Evolutionary conservation across 2,888 invertebrate species (phyloP).

Genomic region (Stenotaenia linearis): DNA sequence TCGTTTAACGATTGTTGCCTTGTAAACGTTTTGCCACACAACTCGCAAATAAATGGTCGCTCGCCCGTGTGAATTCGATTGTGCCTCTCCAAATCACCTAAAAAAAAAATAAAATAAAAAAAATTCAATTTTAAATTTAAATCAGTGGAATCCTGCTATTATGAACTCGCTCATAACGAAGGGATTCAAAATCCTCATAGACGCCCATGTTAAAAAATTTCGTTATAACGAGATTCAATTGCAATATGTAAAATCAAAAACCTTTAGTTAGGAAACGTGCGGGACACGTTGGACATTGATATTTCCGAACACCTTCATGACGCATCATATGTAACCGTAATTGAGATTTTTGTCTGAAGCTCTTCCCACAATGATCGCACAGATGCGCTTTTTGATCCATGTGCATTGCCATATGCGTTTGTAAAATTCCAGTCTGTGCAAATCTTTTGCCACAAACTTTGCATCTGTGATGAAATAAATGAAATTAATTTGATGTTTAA

Average conservation of each 20-base stretch:
- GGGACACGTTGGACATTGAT: conserved; percentile 40
- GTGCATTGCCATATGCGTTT: conserved; percentile 44
- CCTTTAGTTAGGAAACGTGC: conserved; percentile 46
- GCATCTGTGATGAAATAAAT: conserved; percentile 41
- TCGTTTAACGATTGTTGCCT: conserved; percentile 48
- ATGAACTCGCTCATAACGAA: too few relatives aligned
- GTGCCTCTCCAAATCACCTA: conserved; percentile 47
- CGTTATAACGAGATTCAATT: too few relatives aligned
- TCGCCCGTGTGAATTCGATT: conserved; percentile 46
- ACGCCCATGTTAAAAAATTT: too few relatives aligned
- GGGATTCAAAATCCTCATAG: too few relatives aligned
- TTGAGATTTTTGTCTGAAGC: conserved; percentile 43
- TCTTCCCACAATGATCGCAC: conserved; percentile 43
- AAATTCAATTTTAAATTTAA: neutral
- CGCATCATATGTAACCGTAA: conserved; percentile 41
- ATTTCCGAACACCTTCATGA: conserved; percentile 42
- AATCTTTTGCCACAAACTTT: conserved; percentile 42
- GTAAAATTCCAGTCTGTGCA: conserved; percentile 43
- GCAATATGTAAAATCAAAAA: too few relatives aligned
- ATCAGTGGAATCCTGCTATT: neutral
- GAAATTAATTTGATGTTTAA: neutral
- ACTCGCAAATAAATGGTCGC: conserved; percentile 45
- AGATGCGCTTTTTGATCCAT: conserved; percentile 41
- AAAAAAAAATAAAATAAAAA: conserved; percentile 33
- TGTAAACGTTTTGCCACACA: conserved; percentile 48